These are phyloP conservation scores for Hemicrepidius hirtus DNA, from an alignment of 2,888 invertebrate genomes.

Conservation along the genomic window DNA sequence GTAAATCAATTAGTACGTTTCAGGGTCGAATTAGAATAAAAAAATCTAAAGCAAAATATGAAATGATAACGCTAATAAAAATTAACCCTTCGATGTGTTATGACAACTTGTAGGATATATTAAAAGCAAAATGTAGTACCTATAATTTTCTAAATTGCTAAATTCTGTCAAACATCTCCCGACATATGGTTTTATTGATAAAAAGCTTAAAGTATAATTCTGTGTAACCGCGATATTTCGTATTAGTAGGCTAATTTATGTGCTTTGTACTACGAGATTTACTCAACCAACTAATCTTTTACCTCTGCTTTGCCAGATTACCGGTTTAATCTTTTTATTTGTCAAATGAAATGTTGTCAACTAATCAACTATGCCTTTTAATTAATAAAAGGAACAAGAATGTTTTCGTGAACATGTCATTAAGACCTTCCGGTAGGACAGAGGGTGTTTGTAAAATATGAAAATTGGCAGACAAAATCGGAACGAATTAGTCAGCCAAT, in stretches of 20 bases:
- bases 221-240: constrained; percentile 45
- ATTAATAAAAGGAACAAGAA: constrained; percentile 1
- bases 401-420: constrained; percentile 3
- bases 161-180: constrained; percentile 44
- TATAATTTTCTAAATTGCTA: constrained; percentile 45
- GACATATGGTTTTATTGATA: constrained; percentile 51
- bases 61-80: constrained; percentile 1
- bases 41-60: not conserved
- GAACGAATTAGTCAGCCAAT: constrained; percentile 47
- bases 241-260: constrained; percentile 52
- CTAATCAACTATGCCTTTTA: not conserved
- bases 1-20: too few relatives aligned
- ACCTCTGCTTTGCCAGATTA: constrained; percentile 6
- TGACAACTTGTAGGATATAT: constrained; percentile 33
- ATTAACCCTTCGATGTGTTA: constrained; percentile 5
- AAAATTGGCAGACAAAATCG: constrained; percentile 37
- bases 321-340: constrained; percentile 11
- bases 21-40: too few relatives aligned
- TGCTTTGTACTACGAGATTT: constrained; percentile 42
- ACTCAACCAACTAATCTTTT: constrained; percentile 20
- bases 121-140: constrained; percentile 56
- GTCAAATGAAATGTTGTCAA: not conserved
- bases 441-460: constrained; percentile 15
- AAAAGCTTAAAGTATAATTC: constrained; percentile 50
- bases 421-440: constrained; percentile 36